A percentile compares a stretch with the other conserved stretches of the same genome.
Evolutionary conservation across 2,113 vertebrate species (phyloP).

Genomic region (Daphoenositta chrysoptera): DNA sequence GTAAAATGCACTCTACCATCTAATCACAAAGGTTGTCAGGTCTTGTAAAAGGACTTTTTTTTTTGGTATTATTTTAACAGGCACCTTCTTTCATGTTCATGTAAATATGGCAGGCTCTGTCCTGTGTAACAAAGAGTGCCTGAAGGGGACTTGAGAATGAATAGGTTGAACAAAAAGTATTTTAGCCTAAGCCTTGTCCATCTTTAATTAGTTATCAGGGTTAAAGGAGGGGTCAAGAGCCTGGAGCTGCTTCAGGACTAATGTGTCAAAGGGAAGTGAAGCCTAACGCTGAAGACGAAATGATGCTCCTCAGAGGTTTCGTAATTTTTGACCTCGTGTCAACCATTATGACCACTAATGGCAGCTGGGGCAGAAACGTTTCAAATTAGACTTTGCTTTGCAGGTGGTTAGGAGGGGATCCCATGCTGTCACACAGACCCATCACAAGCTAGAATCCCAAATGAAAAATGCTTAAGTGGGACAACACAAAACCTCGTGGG

Average conservation of each 20-base stretch:
- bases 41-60: conserved; percentile 17
- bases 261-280: conserved; percentile 72
- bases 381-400: conserved; percentile 35
- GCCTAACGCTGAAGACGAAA: conserved; percentile 67
- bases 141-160: conserved; percentile 65
- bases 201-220: conserved; percentile 80
- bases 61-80: conserved; percentile 27
- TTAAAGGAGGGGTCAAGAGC: conserved; percentile 73
- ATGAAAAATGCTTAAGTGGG: background rate
- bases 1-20: conserved; percentile 2
- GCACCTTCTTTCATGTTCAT: conserved; percentile 52
- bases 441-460: background rate
- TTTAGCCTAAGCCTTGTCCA: conserved; percentile 73
- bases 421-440: background rate
- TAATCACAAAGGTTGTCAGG: conserved; percentile 35
- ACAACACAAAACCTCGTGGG: background rate
- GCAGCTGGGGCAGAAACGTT: conserved; percentile 39
- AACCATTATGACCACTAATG: conserved; percentile 59
- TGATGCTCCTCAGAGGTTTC: conserved; percentile 67
- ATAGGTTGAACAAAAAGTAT: conserved; percentile 74
- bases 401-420: background rate
- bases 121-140: conserved; percentile 65
- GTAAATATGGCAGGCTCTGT: conserved; percentile 43
- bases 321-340: conserved; percentile 74
- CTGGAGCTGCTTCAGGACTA: conserved; percentile 62